phyloP scores from a whole-genome alignment of 2,113 vertebrate genomes.

The Pelusios castaneus region DNA sequence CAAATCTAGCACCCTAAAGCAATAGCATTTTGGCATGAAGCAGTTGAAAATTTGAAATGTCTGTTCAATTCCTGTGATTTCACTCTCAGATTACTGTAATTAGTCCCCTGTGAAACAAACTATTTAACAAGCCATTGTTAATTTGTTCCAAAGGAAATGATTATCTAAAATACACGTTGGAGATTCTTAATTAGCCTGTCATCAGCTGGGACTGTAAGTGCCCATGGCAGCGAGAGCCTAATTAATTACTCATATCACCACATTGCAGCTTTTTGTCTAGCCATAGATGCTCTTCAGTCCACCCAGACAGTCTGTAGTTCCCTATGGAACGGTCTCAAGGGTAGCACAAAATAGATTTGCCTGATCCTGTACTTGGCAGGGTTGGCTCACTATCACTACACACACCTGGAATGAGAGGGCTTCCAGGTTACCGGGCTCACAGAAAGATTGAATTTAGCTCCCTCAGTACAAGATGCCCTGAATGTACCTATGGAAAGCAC shows the following conservation, averaged over 20 bases:
- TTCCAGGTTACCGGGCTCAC: background rate
- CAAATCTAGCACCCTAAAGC: constrained; percentile 8
- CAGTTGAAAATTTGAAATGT: constrained; percentile 13
- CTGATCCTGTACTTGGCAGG: background rate
- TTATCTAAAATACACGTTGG: constrained; percentile 69
- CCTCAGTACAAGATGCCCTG: background rate
- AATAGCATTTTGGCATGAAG: background rate
- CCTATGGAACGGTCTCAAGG: background rate
- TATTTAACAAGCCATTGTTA: constrained; percentile 57
- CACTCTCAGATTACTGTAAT: constrained; percentile 63
- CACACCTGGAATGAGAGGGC: background rate
- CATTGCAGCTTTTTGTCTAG: constrained; percentile 52
- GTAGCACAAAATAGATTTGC: background rate
- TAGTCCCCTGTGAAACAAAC: constrained; percentile 65
- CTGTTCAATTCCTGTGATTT: constrained; percentile 48
- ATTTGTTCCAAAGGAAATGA: constrained; percentile 67
- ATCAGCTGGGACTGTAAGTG: constrained; percentile 63
- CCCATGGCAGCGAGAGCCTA: constrained; percentile 60
- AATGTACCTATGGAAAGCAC: background rate
- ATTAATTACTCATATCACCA: constrained; percentile 75
- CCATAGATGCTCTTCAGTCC: constrained; percentile 32
- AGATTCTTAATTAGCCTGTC: constrained; percentile 76
- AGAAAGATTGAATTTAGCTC: background rate
- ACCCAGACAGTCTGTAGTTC: background rate
- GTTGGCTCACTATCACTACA: background rate